Percentiles rank a stretch among this genome's conserved stretches.
These are phyloP conservation scores for Trachelus iudaicus DNA, from an alignment of 2,888 invertebrate species.

Conservation along the genomic window DNA sequence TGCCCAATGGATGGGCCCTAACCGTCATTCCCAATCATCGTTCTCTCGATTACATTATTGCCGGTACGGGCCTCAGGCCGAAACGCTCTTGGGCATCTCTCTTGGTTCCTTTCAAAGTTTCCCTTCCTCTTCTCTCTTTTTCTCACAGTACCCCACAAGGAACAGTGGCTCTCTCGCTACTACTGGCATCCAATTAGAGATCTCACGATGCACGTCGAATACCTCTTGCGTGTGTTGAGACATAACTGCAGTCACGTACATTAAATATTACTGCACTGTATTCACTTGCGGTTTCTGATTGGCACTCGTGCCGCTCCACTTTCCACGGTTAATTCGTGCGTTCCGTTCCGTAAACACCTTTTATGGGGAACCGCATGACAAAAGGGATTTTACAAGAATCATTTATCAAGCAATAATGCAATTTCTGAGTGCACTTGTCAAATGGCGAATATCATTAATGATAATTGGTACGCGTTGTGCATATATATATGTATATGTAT, in stretches of 20 bases:
- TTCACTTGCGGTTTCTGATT: slow-evolving; percentile 1
- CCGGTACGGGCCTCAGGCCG: neutral
- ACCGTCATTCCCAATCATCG: neutral
- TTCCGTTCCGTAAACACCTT: neutral
- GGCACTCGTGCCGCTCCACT: neutral
- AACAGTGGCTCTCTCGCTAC: neutral
- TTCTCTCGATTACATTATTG: neutral
- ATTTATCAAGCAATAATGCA: neutral
- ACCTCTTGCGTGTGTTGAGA: neutral
- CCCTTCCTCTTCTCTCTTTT: neutral
- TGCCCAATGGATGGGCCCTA: neutral
- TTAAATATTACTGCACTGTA: neutral
- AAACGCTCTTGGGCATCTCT: neutral
- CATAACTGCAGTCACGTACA: neutral
- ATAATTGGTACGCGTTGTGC: too few relatives aligned
- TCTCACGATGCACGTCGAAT: neutral
- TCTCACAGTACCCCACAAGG: neutral
- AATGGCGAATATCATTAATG: neutral
- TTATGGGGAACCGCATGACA: neutral
- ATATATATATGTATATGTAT: too few relatives aligned
- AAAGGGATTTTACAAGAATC: neutral
- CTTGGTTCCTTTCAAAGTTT: neutral
- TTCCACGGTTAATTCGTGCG: slow-evolving; percentile 3
- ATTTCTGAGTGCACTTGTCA: neutral
- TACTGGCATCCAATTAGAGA: neutral